Conservation (phyloP, 2,888 invertebrate species). For the Phalera bucephala region DNA sequence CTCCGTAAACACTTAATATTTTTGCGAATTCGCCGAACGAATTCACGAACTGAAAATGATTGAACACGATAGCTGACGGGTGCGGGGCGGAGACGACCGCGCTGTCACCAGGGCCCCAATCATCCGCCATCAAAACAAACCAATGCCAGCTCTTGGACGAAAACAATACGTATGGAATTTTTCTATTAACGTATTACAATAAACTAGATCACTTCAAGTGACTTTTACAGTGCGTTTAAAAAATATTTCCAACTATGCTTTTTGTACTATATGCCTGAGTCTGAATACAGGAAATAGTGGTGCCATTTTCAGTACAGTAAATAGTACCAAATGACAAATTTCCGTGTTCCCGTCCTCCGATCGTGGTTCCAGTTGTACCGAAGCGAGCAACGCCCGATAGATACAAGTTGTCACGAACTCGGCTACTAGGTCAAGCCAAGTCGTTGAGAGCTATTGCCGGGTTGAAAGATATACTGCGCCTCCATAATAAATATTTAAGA, state of each 20-base stretch:
- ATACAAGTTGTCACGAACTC: conserved; percentile 65
- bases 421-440: conserved; percentile 74
- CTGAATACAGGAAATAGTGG: too few species aligned
- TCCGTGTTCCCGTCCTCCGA: conserved; percentile 30
- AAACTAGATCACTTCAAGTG: too few species aligned
- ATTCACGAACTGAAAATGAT: conserved; percentile 47
- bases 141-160: conserved; percentile 27
- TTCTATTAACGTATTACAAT: too few species aligned
- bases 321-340: conserved; percentile 23
- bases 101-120: conserved; percentile 47
- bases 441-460: conserved; percentile 47
- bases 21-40: conserved; percentile 49
- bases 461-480: conserved; percentile 30
- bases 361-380: conserved; percentile 10
- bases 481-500: conserved; percentile 17
- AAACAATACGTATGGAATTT: too few species aligned
- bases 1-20: conserved; percentile 33
- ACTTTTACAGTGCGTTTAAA: too few species aligned
- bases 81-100: conserved; percentile 53
- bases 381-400: conserved; percentile 44
- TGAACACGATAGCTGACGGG: conserved; percentile 47
- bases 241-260: too few species aligned
- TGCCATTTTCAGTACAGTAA: too few species aligned
- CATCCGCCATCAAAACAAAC: conserved; percentile 46
- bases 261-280: too few species aligned